Conservation (phyloP, 1,140 invertebrate genomes). For the Drosophila miranda region DNA sequence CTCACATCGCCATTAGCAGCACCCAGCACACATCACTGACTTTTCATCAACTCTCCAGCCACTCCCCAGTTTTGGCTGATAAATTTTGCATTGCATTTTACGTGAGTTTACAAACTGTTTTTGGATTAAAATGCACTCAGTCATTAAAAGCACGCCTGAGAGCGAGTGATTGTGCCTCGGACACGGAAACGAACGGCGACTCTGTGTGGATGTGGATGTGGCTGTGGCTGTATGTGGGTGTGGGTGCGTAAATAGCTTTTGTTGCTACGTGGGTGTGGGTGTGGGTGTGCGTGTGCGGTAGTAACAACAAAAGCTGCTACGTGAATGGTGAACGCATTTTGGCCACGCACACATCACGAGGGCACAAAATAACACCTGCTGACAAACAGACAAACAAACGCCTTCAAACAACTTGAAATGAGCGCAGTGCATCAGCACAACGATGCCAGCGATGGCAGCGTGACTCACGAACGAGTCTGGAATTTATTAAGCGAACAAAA, state of each 20-base stretch:
- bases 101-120: conserved; percentile 78
- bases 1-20: neutral
- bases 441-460: conserved; percentile 21
- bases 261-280: conserved; percentile 45
- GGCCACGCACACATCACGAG: conserved; percentile 63
- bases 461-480: neutral
- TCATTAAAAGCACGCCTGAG: conserved; percentile 75
- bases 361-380: conserved; percentile 76
- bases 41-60: conserved; percentile 30
- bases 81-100: conserved; percentile 65
- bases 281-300: conserved; percentile 13
- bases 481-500: no score
- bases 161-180: conserved; percentile 65
- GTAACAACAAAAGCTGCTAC: conserved; percentile 61
- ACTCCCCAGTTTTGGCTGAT: conserved; percentile 16
- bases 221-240: conserved; percentile 44
- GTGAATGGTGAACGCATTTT: conserved; percentile 65
- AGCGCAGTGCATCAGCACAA: conserved; percentile 35
- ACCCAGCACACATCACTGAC: conserved; percentile 12
- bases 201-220: conserved; percentile 12
- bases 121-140: conserved; percentile 79
- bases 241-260: conserved; percentile 73
- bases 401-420: conserved; percentile 71
- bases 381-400: conserved; percentile 73
- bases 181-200: neutral